phyloP scores from a whole-genome alignment of 1,140 invertebrate genomes.

The Leptoteleia sp. region DNA sequence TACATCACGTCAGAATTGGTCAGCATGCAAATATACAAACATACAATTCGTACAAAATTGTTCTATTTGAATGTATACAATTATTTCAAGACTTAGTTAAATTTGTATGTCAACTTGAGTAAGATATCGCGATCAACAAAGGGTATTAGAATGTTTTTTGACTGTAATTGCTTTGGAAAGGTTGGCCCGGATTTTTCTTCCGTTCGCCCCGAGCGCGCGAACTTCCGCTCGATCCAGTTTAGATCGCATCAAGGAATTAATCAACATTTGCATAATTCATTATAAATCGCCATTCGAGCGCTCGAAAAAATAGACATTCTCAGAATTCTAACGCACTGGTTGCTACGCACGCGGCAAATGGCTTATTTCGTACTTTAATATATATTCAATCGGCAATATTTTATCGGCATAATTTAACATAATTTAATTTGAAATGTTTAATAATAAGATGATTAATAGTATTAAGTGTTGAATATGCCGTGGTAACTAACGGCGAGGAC shows the following conservation, averaged over 20 bases:
- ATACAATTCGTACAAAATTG: no score
- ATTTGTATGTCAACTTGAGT: no score
- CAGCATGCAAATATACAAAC: no score
- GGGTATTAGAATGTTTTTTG: no score
- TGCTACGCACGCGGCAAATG: slow-evolving; percentile 34
- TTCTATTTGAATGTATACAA: no score
- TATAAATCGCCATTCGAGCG: slow-evolving; percentile 40
- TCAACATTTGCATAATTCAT: slow-evolving; percentile 57
- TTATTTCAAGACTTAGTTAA: no score
- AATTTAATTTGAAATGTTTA: slow-evolving; percentile 65
- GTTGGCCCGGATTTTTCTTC: no score
- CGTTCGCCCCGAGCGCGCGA: no score
- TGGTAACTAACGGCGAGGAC: slow-evolving; percentile 45
- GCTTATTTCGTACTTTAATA: slow-evolving; percentile 47
- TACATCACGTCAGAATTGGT: no score
- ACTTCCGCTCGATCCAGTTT: slow-evolving; percentile 50
- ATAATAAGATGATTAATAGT: slow-evolving; percentile 64
- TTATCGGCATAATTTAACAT: slow-evolving; percentile 64
- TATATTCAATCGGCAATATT: slow-evolving; percentile 62
- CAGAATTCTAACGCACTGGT: slow-evolving; percentile 29
- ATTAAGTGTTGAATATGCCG: slow-evolving; percentile 55
- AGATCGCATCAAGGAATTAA: slow-evolving; percentile 45
- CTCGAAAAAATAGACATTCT: slow-evolving; percentile 37
- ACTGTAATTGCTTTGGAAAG: no score
- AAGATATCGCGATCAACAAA: no score